Evolutionary conservation across 2,113 vertebrate species (phyloP).

Genomic region (Lampris megalopsis): DNA sequence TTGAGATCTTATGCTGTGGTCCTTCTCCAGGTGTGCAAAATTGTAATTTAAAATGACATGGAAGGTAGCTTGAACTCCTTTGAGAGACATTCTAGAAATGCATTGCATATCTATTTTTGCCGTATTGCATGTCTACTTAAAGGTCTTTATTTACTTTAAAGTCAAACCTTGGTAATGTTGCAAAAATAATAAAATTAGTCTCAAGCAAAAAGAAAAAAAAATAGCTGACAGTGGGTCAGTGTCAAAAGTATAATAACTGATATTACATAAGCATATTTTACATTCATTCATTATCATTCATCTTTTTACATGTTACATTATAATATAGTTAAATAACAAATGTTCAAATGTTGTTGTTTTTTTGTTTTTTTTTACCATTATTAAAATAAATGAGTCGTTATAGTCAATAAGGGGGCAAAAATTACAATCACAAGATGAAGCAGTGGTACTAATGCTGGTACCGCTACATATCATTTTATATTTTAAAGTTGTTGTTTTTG

Average conservation of each 20-base stretch:
- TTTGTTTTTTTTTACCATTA: too few species aligned
- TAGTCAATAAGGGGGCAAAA: background rate
- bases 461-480: background rate
- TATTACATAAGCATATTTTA: too few species aligned
- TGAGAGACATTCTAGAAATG: background rate
- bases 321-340: too few species aligned
- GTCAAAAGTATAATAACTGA: background rate
- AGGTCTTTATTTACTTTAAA: background rate
- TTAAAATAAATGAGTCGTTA: too few species aligned
- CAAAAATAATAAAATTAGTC: background rate
- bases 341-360: too few species aligned
- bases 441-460: background rate
- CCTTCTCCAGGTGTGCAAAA: slow-evolving; percentile 12
- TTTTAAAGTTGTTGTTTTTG: slow-evolving; percentile 9
- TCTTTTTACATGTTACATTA: too few species aligned
- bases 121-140: background rate
- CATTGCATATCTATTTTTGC: background rate
- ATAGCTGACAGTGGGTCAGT: background rate
- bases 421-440: slow-evolving; percentile 3
- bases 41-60: slow-evolving; percentile 3
- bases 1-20: slow-evolving; percentile 14
- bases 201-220: background rate
- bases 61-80: background rate
- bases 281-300: too few species aligned
- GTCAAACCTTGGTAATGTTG: background rate